Conservation (phyloP, 92 coral and sea anemone genomes). For the Phymanthus crucifer region DNA sequence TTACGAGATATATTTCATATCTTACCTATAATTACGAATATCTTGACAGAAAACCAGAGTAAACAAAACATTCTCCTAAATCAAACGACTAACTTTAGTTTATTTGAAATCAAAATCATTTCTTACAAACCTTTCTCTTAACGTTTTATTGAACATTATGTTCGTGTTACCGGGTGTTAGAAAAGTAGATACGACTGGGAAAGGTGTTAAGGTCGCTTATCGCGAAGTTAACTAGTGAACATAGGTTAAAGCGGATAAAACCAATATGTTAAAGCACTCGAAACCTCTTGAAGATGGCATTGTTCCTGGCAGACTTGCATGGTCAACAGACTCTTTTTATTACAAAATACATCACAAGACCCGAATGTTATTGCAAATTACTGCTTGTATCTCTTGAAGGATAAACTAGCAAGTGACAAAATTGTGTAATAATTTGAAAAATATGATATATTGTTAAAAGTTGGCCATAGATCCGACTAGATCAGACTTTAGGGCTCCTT, state of each 20-base stretch:
- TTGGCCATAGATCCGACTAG: constrained; percentile 3
- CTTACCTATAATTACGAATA: constrained; percentile 5
- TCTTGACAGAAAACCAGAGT: neutral
- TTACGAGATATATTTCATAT: neutral
- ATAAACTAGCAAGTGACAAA: neutral
- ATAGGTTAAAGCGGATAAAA: constrained; percentile 2
- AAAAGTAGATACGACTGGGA: neutral
- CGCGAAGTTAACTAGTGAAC: neutral
- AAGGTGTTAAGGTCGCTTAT: neutral
- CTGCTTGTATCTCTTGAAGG: neutral
- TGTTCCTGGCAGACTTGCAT: neutral
- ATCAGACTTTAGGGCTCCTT: constrained; percentile 31
- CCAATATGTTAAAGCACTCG: constrained; percentile 2
- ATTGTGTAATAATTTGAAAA: neutral
- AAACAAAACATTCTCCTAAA: neutral
- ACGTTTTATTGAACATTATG: neutral
- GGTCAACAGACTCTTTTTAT: neutral
- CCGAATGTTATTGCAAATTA: neutral
- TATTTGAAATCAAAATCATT: neutral
- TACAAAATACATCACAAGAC: neutral
- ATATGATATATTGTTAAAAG: neutral
- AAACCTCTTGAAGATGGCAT: neutral
- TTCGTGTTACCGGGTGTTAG: neutral
- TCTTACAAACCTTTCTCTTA: neutral
- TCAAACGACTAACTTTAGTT: neutral